Conservation (phyloP, 2,888 invertebrate genomes). For the Geophilus truncorum region DNA sequence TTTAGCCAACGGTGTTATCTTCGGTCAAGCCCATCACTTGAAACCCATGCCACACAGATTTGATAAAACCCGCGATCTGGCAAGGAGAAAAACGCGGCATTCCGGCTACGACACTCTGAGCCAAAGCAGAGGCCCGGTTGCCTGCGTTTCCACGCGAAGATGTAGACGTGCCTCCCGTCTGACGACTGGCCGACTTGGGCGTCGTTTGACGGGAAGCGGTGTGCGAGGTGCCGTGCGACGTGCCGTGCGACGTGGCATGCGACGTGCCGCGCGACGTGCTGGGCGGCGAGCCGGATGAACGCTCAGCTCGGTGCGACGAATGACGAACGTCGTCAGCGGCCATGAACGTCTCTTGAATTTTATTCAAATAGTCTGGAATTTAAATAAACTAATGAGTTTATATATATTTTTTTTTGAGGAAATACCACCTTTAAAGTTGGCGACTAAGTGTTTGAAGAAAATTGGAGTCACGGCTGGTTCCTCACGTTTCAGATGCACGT, state of each 20-base stretch:
- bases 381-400: background rate
- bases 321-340: background rate
- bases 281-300: background rate
- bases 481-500: background rate
- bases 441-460: background rate
- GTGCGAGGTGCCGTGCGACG: background rate
- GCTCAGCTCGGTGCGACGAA: background rate
- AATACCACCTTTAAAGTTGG: background rate
- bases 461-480: background rate
- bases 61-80: background rate
- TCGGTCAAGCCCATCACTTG: background rate
- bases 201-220: background rate
- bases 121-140: background rate
- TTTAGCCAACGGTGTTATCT: background rate
- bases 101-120: background rate
- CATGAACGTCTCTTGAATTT: background rate
- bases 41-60: background rate
- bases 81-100: background rate
- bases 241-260: background rate
- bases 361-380: background rate
- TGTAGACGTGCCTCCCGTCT: too few species aligned
- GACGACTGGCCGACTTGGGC: too few species aligned
- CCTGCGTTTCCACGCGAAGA: background rate
- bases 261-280: background rate
- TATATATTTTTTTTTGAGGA: background rate